A percentile compares a stretch with the other conserved stretches of the same genome.
These are phyloP conservation scores for Ostrea denselamellosa DNA, from an alignment of 1,140 invertebrate genomes.

Conservation along the genomic window DNA sequence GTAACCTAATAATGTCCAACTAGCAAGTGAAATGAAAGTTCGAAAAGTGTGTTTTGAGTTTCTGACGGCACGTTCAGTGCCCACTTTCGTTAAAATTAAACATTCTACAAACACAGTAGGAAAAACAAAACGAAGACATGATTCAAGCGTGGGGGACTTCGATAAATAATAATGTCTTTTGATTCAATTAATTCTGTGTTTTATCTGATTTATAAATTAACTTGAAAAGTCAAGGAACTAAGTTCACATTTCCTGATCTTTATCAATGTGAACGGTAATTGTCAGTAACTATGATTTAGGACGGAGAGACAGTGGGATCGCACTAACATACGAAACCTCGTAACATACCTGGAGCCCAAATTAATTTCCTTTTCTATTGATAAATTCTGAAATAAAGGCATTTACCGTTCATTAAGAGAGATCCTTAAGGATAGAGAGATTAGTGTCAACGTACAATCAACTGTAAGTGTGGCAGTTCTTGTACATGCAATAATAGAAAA, in stretches of 20 bases:
- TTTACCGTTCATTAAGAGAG: conserved; percentile 4
- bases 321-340: background rate
- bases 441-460: background rate
- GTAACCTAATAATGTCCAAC: too few relatives aligned
- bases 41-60: too few relatives aligned
- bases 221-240: background rate
- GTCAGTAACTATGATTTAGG: background rate
- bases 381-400: background rate
- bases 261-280: background rate
- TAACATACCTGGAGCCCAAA: conserved; percentile 10
- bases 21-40: too few relatives aligned
- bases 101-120: background rate
- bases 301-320: background rate
- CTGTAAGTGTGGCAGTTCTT: background rate
- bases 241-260: conserved; percentile 23
- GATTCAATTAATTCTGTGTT: background rate
- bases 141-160: background rate
- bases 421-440: conserved; percentile 4
- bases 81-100: too few relatives aligned
- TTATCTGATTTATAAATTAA: conserved; percentile 35
- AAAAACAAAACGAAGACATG: background rate
- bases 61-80: too few relatives aligned
- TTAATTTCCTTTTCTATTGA: conserved; percentile 31
- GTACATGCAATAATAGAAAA: background rate
- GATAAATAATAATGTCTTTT: background rate